A percentile compares a stretch with the other conserved stretches of the same genome.
These are phyloP conservation scores for Acinonyx jubatus DNA, from an alignment of 2,113 vertebrate genomes.

Conservation along the genomic window DNA sequence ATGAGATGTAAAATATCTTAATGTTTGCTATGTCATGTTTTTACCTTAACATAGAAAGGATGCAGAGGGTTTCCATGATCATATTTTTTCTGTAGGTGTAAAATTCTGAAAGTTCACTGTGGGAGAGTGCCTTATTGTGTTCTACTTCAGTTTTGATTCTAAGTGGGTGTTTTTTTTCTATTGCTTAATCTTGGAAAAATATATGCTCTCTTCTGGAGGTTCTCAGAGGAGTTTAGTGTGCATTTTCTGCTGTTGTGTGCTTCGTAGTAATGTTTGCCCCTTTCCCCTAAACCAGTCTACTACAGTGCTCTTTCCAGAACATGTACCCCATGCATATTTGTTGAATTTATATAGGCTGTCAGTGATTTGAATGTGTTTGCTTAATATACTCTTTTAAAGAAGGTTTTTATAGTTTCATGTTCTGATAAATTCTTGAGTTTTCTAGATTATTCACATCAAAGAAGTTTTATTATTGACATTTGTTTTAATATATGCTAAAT, in stretches of 20 bases:
- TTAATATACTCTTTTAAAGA: not conserved
- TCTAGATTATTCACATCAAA: constrained; percentile 29
- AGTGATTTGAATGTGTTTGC: not conserved
- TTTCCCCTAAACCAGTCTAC: not conserved
- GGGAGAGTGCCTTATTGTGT: constrained; percentile 43
- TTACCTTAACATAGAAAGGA: not conserved
- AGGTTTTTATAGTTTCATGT: constrained; percentile 27
- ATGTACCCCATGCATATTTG: not conserved
- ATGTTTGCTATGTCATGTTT: not conserved
- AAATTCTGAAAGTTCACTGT: constrained; percentile 34
- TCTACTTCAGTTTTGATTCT: constrained; percentile 48
- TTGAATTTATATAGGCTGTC: not conserved
- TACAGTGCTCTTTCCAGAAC: not conserved
- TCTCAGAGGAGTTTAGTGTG: not conserved
- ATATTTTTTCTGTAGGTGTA: constrained; percentile 43
- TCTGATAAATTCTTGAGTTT: constrained; percentile 10
- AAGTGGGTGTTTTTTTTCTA: constrained; percentile 56
- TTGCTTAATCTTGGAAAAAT: constrained; percentile 48
- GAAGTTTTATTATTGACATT: constrained; percentile 16
- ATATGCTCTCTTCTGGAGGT: not conserved
- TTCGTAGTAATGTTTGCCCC: not conserved
- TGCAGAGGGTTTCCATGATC: not conserved
- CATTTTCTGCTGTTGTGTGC: not conserved
- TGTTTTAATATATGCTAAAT: constrained; percentile 28
- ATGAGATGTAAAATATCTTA: constrained; percentile 10